These are phyloP conservation scores for Grus americana DNA, from an alignment of 2,113 vertebrate genomes.

Conservation along the genomic window DNA sequence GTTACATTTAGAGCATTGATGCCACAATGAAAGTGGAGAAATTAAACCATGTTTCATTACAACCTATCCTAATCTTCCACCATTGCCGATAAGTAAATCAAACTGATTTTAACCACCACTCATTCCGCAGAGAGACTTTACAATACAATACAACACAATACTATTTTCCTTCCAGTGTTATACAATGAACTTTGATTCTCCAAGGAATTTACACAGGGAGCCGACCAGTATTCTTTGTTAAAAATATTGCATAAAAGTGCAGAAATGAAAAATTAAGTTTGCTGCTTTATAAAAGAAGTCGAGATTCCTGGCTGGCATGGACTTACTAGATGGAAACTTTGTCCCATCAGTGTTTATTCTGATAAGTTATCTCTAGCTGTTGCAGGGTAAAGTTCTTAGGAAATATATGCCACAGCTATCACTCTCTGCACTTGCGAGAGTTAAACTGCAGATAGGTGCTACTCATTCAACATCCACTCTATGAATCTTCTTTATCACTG, in stretches of 20 bases:
- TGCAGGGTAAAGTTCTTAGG: slow-evolving; percentile 7
- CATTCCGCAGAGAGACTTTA: not conserved
- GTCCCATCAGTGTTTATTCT: slow-evolving; percentile 26
- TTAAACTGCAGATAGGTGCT: not conserved
- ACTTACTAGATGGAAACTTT: not conserved
- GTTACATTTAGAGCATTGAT: not conserved
- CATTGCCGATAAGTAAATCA: not conserved
- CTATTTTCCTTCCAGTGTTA: not conserved
- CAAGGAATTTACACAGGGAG: not conserved
- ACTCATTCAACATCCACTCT: not conserved
- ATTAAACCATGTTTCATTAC: not conserved
- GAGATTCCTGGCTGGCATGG: not conserved
- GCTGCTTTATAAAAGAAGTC: not conserved
- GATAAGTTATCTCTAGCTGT: not conserved
- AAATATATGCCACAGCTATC: not conserved
- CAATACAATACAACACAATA: not conserved
- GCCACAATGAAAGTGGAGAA: not conserved
- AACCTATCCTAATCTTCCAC: not conserved
- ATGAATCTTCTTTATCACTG: not conserved
- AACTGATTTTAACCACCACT: not conserved
- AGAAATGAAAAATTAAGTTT: not conserved
- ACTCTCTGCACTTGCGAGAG: not conserved
- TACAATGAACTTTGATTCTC: not conserved
- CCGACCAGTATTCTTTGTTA: not conserved
- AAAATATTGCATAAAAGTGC: not conserved